Conservation (phyloP, 2,888 invertebrate genomes). For the Mythimna ferrago region DNA sequence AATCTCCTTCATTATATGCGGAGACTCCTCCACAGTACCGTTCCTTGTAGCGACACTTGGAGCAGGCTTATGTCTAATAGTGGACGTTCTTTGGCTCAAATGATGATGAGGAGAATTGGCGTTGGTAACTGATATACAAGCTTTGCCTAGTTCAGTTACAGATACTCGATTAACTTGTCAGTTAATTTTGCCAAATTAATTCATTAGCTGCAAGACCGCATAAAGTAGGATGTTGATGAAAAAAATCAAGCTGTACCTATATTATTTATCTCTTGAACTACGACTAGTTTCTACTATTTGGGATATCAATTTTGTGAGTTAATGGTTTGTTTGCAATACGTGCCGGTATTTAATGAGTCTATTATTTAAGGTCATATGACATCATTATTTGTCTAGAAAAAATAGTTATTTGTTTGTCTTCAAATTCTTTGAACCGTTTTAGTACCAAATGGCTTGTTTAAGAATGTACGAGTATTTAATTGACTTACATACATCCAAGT, state of each 20-base stretch:
- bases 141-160: no score
- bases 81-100: no score
- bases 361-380: conserved; percentile 31
- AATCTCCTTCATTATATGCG: no score
- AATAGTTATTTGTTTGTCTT: conserved; percentile 3
- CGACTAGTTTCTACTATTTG: conserved; percentile 21
- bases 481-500: neutral
- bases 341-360: conserved; percentile 24
- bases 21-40: no score
- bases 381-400: conserved; percentile 1
- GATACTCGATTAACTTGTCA: no score
- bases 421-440: conserved; percentile 1
- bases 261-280: conserved; percentile 12
- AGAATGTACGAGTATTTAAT: neutral
- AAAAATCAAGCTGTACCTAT: neutral
- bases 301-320: conserved; percentile 33
- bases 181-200: no score
- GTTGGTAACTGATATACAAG: no score
- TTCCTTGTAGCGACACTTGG: no score
- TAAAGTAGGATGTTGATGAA: neutral
- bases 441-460: neutral
- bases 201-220: neutral
- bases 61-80: no score
- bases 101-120: no score
- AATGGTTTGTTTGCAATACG: conserved; percentile 45